These are phyloP conservation scores for Neodiprion lecontei DNA, from an alignment of 1,140 invertebrate genomes.

Conservation along the genomic window DNA sequence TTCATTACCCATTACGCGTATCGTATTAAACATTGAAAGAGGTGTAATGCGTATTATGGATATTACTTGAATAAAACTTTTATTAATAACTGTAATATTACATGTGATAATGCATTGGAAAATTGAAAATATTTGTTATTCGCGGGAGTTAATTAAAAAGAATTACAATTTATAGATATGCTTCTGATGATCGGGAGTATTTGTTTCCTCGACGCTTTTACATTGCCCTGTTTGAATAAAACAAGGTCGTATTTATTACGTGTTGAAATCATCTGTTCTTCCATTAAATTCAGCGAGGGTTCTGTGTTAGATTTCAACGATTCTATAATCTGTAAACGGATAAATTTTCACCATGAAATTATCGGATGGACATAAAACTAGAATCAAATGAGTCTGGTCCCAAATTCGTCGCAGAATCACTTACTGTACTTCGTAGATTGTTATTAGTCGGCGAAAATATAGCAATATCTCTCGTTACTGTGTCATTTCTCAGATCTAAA, in stretches of 20 bases:
- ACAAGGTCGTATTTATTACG: constrained; percentile 37
- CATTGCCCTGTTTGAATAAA: constrained; percentile 63
- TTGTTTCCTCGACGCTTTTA: constrained; percentile 67
- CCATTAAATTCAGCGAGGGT: constrained; percentile 45
- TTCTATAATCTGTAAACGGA: not conserved
- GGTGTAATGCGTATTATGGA: no score
- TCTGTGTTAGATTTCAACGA: constrained; percentile 19
- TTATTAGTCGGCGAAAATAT: constrained; percentile 53
- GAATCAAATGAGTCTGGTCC: not conserved
- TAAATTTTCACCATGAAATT: not conserved
- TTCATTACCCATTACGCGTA: no score
- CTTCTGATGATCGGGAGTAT: constrained; percentile 67
- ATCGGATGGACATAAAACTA: not conserved
- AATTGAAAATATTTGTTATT: no score
- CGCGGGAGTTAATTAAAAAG: no score
- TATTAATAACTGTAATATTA: no score
- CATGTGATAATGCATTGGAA: no score
- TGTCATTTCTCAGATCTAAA: constrained; percentile 54
- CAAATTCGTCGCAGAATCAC: constrained; percentile 22
- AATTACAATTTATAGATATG: constrained; percentile 31
- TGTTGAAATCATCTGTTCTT: constrained; percentile 36
- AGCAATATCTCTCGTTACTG: constrained; percentile 62
- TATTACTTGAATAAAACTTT: no score
- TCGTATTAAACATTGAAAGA: no score
- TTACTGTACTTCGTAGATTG: constrained; percentile 50